phyloP scores from a whole-genome alignment of 2,888 invertebrate genomes.

The Catocala sponsa region DNA sequence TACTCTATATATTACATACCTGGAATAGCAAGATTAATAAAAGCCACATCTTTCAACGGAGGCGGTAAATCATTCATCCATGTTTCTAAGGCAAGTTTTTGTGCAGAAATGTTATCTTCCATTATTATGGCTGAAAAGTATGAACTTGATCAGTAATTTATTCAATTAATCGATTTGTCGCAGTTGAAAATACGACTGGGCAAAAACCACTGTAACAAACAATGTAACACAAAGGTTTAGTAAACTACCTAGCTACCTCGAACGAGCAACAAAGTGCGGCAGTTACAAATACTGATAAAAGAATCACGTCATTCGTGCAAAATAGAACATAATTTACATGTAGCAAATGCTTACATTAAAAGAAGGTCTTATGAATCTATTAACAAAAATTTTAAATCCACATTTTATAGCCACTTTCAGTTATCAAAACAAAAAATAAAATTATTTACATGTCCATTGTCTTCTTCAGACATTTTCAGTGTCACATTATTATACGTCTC shows the following conservation, averaged over 20 bases:
- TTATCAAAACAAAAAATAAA: conserved; percentile 29
- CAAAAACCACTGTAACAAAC: too few relatives aligned
- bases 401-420: conserved; percentile 29
- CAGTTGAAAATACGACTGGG: too few relatives aligned
- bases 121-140: conserved; percentile 67
- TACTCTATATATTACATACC: conserved; percentile 77
- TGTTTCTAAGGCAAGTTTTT: conserved; percentile 82
- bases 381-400: conserved; percentile 1
- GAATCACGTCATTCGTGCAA: conserved; percentile 50
- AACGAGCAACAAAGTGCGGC: neutral
- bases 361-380: conserved; percentile 17
- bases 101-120: conserved; percentile 65
- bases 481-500: conserved; percentile 24
- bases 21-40: conserved; percentile 93
- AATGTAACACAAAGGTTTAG: neutral
- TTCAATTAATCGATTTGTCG: neutral
- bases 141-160: neutral
- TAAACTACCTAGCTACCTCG: neutral
- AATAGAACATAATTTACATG: neutral
- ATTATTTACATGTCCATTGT: neutral
- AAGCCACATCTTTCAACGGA: conserved; percentile 87
- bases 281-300: conserved; percentile 21
- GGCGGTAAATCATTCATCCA: conserved; percentile 92
- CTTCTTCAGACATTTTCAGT: conserved; percentile 12
- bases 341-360: conserved; percentile 16